These are phyloP conservation scores for Epicampocera succincta DNA, from an alignment of 2,888 invertebrate genomes.

Conservation along the genomic window DNA sequence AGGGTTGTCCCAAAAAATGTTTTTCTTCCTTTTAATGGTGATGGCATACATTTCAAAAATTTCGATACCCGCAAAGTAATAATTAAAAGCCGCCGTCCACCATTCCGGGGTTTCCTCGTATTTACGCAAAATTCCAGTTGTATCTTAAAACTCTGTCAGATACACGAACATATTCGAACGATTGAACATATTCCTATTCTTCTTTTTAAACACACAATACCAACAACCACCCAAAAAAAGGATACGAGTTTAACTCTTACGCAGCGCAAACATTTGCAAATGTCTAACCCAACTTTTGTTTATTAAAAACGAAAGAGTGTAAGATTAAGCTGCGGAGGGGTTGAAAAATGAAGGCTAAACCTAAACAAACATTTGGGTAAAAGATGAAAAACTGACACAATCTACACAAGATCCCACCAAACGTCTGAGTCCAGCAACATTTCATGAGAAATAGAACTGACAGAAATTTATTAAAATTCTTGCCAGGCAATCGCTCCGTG, in stretches of 20 bases:
- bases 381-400: conserved; percentile 49
- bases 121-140: conserved; percentile 67
- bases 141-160: conserved; percentile 68
- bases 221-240: conserved; percentile 11
- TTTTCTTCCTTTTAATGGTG: too few species aligned
- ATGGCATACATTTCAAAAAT: too few species aligned
- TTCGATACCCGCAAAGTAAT: too few species aligned
- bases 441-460: too few species aligned
- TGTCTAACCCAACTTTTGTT: conserved; percentile 28
- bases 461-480: too few species aligned
- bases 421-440: too few species aligned
- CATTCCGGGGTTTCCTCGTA: not conserved
- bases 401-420: too few species aligned
- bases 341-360: not conserved
- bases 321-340: not conserved
- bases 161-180: conserved; percentile 59
- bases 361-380: conserved; percentile 9
- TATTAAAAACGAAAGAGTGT: conserved; percentile 7
- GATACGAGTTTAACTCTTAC: conserved; percentile 42
- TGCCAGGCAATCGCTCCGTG: too few species aligned
- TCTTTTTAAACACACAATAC: conserved; percentile 22
- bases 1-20: too few species aligned
- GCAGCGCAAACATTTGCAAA: conserved; percentile 18
- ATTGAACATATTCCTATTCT: conserved; percentile 41
- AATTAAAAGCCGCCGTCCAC: too few species aligned